These are phyloP conservation scores for Rutilus rutilus DNA, from an alignment of 2,113 vertebrate genomes.

Conservation along the genomic window DNA sequence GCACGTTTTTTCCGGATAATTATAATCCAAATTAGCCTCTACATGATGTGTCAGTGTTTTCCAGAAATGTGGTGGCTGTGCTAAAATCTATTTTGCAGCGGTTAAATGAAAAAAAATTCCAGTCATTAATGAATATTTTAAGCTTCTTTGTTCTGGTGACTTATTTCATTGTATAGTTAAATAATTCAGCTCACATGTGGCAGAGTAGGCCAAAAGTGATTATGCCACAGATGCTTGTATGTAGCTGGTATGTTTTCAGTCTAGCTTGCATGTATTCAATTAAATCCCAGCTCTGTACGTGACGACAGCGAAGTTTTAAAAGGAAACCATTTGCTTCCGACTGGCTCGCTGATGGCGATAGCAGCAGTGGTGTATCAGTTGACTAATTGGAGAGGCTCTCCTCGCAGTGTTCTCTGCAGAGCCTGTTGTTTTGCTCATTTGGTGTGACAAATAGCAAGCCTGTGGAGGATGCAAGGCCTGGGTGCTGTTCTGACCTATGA, in stretches of 20 bases:
- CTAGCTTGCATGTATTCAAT: slow-evolving; percentile 40
- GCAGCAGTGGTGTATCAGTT: slow-evolving; percentile 49
- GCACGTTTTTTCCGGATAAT: slow-evolving; percentile 45
- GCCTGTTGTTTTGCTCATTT: slow-evolving; percentile 66
- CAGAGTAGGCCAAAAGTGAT: neutral
- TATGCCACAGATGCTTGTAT: neutral
- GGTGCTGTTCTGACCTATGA: slow-evolving; percentile 64
- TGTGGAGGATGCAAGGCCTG: slow-evolving; percentile 66
- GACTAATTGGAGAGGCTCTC: slow-evolving; percentile 61
- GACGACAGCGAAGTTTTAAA: slow-evolving; percentile 25
- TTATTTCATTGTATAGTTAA: slow-evolving; percentile 2
- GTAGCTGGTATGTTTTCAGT: slow-evolving; percentile 4
- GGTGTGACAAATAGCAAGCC: slow-evolving; percentile 66
- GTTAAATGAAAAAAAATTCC: neutral
- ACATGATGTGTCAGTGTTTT: slow-evolving; percentile 25
- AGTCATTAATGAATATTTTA: neutral
- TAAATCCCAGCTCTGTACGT: slow-evolving; percentile 25
- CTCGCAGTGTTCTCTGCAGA: slow-evolving; percentile 54
- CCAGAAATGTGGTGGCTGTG: slow-evolving; percentile 23
- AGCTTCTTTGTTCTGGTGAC: neutral
- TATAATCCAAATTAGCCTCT: slow-evolving; percentile 46
- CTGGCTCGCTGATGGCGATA: slow-evolving; percentile 43
- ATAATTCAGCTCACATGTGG: slow-evolving; percentile 23
- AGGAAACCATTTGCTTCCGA: slow-evolving; percentile 20
- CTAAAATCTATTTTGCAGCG: neutral